Evolutionary conservation across 2,888 invertebrate genomes (phyloP).

Genomic region (Frankliniella intonsa): DNA sequence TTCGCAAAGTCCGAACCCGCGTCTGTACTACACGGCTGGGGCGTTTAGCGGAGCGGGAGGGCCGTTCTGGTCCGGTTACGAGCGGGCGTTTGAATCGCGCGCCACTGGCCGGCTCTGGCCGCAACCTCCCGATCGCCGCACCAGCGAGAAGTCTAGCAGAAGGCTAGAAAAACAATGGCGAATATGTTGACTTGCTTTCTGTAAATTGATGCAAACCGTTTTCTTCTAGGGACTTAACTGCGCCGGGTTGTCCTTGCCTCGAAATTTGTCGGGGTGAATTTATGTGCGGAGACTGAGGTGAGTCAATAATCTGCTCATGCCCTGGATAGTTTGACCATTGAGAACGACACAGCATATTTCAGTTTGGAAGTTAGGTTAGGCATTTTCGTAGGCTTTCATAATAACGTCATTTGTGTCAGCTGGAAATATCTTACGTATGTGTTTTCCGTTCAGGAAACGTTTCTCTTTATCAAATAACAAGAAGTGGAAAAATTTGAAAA

Average conservation of each 20-base stretch:
- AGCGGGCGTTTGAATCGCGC: neutral
- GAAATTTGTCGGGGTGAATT: neutral
- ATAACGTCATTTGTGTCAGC: neutral
- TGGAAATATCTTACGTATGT: neutral
- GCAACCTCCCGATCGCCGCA: neutral
- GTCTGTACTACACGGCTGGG: too few species aligned
- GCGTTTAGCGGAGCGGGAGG: neutral
- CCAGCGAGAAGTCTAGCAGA: slow-evolving; percentile 12
- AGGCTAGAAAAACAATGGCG: slow-evolving; percentile 22
- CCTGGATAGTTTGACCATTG: neutral
- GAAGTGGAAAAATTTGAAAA: too few species aligned
- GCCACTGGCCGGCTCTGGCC: neutral
- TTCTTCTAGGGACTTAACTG: neutral
- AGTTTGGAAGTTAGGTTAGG: neutral
- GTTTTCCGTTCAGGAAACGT: too few species aligned
- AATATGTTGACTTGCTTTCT: slow-evolving; percentile 23
- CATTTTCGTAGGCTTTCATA: neutral
- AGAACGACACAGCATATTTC: slow-evolving; percentile 15
- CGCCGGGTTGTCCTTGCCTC: neutral
- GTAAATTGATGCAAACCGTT: slow-evolving; percentile 5
- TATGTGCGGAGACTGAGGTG: neutral
- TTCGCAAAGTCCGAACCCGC: too few species aligned
- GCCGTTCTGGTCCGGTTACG: neutral
- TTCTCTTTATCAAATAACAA: too few species aligned
- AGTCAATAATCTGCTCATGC: neutral